Evolutionary conservation across 2,113 vertebrate species (phyloP), one percentile per base, ranked within the genome.

Genomic region (Pungitius pungitius): DNA sequence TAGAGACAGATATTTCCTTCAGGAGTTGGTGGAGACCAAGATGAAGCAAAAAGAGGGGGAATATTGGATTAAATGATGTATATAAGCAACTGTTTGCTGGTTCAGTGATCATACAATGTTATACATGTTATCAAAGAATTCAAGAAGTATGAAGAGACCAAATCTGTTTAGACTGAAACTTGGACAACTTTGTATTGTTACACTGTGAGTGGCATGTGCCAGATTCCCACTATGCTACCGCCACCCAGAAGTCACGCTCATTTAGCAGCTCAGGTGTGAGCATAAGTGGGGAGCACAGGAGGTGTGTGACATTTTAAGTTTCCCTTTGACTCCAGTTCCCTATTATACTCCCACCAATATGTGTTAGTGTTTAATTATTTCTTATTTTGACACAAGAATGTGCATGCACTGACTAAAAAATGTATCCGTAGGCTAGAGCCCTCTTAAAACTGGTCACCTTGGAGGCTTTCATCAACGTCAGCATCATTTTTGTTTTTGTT

Each of bases 391-490:
- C 33, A 63, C 60, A 61, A 24, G 52, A 13, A 18, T 14, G 0
- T 3, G 17, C 30, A 59, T 1, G 3, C 14, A 54, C 59, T 52
- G 51, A 71, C 14, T 10, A 8, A 12, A 45, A 10, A 37, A 37
- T n/a, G 60, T 49, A 51, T 30, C 52, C n/a, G n/a, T 30, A 45
- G 64, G 8, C 47, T 20, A 8, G 35, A 65, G 64, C 65, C 39
- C 15, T 35, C 57, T 62, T 3, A 20, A 30, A 68, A 39, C 17
- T 4, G 74, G 33, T 62, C 55, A 73, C 40, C 68, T 37, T 30
- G 51, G 40, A 66, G 65, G 54, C 71, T 82, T 82, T 85, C 73
- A 82, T 86, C 82, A 80, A 79, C 69, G 73, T 70, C 81, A 71
- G 71, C 30, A 70, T 79, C 42, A 35, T 35, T 35, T 35, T 35